Percentiles rank a stretch among this genome's conserved stretches.
These are phyloP conservation scores for Merodon equestris DNA, from an alignment of 2,888 invertebrate genomes.

Conservation along the genomic window DNA sequence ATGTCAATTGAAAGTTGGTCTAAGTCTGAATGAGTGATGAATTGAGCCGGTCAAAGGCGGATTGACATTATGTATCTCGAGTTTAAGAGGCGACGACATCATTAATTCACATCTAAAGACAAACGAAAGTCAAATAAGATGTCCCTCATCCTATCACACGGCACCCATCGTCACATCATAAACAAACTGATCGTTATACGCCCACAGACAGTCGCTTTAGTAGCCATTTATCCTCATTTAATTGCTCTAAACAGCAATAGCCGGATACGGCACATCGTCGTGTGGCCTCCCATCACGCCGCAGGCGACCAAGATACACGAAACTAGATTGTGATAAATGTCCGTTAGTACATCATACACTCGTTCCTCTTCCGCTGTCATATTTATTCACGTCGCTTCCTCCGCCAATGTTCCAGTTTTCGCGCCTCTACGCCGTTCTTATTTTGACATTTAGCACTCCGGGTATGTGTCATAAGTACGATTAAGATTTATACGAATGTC, in stretches of 20 bases:
- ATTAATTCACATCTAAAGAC: no score
- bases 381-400: slow-evolving; percentile 56
- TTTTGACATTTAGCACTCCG: slow-evolving; percentile 61
- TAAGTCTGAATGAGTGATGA: slow-evolving; percentile 43
- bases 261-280: slow-evolving; percentile 12
- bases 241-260: slow-evolving; percentile 30
- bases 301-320: slow-evolving; percentile 1
- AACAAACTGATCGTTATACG: no score
- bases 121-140: no score
- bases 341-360: slow-evolving; percentile 44
- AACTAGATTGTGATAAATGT: slow-evolving; percentile 55
- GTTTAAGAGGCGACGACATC: no score
- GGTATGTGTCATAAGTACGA: slow-evolving; percentile 57
- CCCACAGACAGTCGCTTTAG: neutral
- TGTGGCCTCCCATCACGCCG: slow-evolving; percentile 1
- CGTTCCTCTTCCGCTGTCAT: slow-evolving; percentile 41
- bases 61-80: no score
- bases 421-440: slow-evolving; percentile 48
- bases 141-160: no score
- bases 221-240: slow-evolving; percentile 34
- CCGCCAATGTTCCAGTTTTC: slow-evolving; percentile 9
- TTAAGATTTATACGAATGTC: slow-evolving; percentile 63
- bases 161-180: no score
- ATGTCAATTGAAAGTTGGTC: slow-evolving; percentile 51
- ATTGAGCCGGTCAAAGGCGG: neutral